phyloP scores from a whole-genome alignment of 2,797 vertebrate species.

The Australoheros facetus region DNA sequence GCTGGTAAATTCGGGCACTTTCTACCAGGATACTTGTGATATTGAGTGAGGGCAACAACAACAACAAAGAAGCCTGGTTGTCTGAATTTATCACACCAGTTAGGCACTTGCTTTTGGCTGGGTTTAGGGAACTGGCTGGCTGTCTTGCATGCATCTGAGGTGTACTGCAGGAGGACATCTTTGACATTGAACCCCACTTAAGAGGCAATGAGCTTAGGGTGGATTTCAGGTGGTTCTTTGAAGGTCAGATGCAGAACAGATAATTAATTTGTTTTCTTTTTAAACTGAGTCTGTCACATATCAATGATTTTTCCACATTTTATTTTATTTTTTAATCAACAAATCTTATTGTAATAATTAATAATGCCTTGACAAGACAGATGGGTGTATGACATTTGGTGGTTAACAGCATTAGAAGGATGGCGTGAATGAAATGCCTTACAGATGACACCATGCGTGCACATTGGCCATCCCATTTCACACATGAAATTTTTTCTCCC shows the following conservation, averaged over 20 bases:
- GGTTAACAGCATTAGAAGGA: neutral
- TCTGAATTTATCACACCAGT: conserved; percentile 10
- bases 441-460: conserved; percentile 25
- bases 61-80: conserved; percentile 32
- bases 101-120: neutral
- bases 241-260: neutral
- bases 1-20: conserved; percentile 64
- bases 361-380: neutral
- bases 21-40: conserved; percentile 45
- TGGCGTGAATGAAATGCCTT: neutral
- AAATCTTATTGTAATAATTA: neutral
- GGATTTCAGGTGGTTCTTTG: neutral
- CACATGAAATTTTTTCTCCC: conserved; percentile 21
- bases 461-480: conserved; percentile 20
- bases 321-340: fast-evolving
- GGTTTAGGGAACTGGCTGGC: neutral
- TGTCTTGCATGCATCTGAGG: neutral
- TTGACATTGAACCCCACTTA: neutral
- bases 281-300: neutral
- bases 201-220: neutral
- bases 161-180: neutral
- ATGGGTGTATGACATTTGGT: neutral
- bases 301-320: neutral
- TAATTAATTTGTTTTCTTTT: neutral
- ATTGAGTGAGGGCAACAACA: conserved; percentile 45